A percentile compares a stretch with the other conserved stretches of the same genome.
phyloP scores from a whole-genome alignment of 1,140 invertebrate species.

The Neuroterus valhalla region DNA sequence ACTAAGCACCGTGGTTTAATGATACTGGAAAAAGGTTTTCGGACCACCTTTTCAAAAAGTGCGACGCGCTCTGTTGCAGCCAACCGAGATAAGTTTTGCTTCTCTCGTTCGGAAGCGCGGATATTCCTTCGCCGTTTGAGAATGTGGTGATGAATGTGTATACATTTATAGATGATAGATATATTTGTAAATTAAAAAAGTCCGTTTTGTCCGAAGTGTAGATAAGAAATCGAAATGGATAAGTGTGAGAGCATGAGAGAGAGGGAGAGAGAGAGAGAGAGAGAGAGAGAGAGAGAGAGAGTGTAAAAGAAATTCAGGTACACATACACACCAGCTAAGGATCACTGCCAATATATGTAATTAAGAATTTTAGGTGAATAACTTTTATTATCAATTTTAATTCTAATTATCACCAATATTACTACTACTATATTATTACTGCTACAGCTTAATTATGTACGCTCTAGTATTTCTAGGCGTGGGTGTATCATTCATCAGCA shows the following conservation, averaged over 20 bases:
- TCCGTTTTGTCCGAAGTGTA: constrained; percentile 20
- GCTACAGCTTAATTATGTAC: constrained; percentile 1
- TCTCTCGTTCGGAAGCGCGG: constrained; percentile 35
- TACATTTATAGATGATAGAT: constrained; percentile 49
- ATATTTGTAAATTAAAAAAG: constrained; percentile 53
- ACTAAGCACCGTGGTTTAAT: constrained; percentile 33
- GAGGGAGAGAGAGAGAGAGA: constrained; percentile 32
- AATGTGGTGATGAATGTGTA: constrained; percentile 41
- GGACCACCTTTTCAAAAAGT: constrained; percentile 33
- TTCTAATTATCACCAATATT: constrained; percentile 1
- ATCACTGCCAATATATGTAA: constrained; percentile 74
- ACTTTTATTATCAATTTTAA: constrained; percentile 45
- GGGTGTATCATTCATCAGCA: background rate
- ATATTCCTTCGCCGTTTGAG: constrained; percentile 37
- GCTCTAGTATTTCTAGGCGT: constrained; percentile 5
- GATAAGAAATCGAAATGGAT: constrained; percentile 35
- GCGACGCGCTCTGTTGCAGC: constrained; percentile 6
- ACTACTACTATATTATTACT: background rate
- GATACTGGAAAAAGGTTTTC: background rate
- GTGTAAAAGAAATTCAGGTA: constrained; percentile 52
- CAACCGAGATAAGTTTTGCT: constrained; percentile 44
- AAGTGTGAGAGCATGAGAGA: constrained; percentile 9
- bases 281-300: constrained; percentile 32
- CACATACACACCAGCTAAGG: constrained; percentile 69
- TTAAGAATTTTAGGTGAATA: constrained; percentile 62